phyloP scores from a whole-genome alignment of 2,113 vertebrate species.

The Limanda limanda region DNA sequence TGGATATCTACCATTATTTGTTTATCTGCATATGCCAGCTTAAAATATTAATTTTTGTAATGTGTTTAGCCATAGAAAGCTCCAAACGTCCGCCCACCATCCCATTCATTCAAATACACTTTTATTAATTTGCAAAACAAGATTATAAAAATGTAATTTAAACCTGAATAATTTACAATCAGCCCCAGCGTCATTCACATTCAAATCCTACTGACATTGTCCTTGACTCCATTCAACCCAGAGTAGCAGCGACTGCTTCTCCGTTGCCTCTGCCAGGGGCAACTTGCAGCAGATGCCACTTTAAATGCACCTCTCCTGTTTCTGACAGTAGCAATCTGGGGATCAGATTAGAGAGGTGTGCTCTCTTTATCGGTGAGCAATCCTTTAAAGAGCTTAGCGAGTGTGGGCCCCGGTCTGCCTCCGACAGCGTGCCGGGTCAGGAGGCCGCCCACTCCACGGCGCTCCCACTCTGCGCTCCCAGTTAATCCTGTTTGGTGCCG shows the following conservation, averaged over 20 bases:
- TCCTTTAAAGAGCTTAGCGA: conserved; percentile 77
- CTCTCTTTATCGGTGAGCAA: conserved; percentile 63
- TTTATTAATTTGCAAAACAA: conserved; percentile 20
- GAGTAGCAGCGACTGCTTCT: background rate
- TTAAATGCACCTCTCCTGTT: conserved; percentile 55
- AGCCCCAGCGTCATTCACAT: conserved; percentile 18
- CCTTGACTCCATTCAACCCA: conserved; percentile 47
- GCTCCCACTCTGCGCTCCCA: conserved; percentile 36
- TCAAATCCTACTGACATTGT: conserved; percentile 29
- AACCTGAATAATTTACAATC: background rate
- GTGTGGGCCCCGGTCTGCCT: conserved; percentile 48
- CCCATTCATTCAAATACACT: background rate
- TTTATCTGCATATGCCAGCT: no score
- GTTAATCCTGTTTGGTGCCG: conserved; percentile 69
- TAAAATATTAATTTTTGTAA: background rate
- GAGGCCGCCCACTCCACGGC: conserved; percentile 38
- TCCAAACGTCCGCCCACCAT: background rate
- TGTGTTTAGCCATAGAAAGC: background rate
- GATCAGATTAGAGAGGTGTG: conserved; percentile 71
- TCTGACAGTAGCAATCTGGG: conserved; percentile 71
- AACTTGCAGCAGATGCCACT: conserved; percentile 54
- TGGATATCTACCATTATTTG: background rate
- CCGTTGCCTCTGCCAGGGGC: conserved; percentile 17
- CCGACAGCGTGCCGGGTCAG: conserved; percentile 60
- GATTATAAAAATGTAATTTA: conserved; percentile 49